Evolutionary conservation across 2,888 invertebrate species (phyloP).

Genomic region (Andrena flavipes): DNA sequence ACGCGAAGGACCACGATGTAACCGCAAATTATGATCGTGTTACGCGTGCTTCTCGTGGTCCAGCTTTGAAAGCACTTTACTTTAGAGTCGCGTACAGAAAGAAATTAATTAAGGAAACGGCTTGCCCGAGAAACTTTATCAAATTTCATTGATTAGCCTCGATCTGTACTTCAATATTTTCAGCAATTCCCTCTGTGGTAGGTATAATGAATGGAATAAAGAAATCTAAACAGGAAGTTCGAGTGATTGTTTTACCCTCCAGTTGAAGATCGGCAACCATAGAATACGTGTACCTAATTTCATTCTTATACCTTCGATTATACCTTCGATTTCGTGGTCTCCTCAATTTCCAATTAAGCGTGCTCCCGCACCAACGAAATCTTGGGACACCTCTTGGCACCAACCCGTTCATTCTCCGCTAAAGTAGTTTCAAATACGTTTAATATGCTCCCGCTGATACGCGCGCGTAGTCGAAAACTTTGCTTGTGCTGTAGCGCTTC

Average conservation of each 20-base stretch:
- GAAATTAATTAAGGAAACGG: too few relatives aligned
- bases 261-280: too few relatives aligned
- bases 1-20: neutral
- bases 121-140: too few relatives aligned
- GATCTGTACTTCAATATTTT: too few relatives aligned
- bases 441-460: constrained; percentile 3
- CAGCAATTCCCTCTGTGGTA: too few relatives aligned
- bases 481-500: neutral
- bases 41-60: neutral
- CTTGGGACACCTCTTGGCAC: neutral
- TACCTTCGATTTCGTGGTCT: neutral
- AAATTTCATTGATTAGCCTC: too few relatives aligned
- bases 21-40: neutral
- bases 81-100: too few relatives aligned
- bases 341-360: neutral
- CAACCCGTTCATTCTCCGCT: constrained; percentile 1
- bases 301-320: neutral
- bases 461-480: neutral
- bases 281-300: too few relatives aligned
- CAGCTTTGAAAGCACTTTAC: neutral
- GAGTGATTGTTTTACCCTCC: too few relatives aligned
- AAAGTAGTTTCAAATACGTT: constrained; percentile 26
- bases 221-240: too few relatives aligned
- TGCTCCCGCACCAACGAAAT: neutral
- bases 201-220: too few relatives aligned